Conservation (phyloP, 2,113 vertebrate species). For the Notarius lentiginosus region DNA sequence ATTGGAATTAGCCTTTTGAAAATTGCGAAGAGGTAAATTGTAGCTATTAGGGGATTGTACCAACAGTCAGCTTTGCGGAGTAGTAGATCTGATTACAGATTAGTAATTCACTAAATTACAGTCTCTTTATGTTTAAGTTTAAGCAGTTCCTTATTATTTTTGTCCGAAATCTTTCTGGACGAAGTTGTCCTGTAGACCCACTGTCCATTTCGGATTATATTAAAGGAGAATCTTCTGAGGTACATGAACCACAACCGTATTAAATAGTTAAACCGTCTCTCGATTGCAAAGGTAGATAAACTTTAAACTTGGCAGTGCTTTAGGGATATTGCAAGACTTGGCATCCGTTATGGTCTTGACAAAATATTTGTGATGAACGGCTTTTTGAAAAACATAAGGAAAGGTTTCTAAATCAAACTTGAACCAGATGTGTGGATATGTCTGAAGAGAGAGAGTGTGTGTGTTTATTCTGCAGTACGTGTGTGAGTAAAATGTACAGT, state of each 20-base stretch:
- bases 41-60: not conserved
- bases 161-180: not conserved
- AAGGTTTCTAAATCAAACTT: slow-evolving; percentile 19
- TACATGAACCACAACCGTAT: not conserved
- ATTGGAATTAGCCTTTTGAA: not conserved
- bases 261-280: not conserved
- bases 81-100: not conserved
- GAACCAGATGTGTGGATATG: slow-evolving; percentile 15
- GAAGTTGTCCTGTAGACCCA: not conserved
- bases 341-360: not conserved
- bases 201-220: not conserved
- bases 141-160: not conserved
- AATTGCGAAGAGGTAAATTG: not conserved
- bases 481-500: not conserved
- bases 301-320: not conserved
- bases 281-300: not conserved
- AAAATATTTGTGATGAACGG: slow-evolving; percentile 20
- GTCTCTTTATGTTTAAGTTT: not conserved
- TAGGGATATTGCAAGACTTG: not conserved
- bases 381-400: slow-evolving; percentile 14
- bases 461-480: not conserved
- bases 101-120: not conserved
- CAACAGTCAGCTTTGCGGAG: too few relatives aligned
- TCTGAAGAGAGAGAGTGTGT: not conserved
- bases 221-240: not conserved